These are phyloP conservation scores for Phthorimaea operculella DNA, from an alignment of 1,140 invertebrate genomes.

Conservation along the genomic window DNA sequence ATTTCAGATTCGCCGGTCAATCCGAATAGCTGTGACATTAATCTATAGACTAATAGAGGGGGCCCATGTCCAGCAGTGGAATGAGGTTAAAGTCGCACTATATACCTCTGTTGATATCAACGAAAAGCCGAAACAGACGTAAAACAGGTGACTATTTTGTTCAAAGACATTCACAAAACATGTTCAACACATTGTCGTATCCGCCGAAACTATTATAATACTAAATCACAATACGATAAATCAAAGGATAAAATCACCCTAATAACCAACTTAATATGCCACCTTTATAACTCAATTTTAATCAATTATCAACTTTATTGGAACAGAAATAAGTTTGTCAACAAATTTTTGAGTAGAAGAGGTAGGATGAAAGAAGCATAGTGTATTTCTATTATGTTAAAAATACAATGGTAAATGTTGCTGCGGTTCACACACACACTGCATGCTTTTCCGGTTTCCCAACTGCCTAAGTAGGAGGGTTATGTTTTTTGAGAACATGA, in stretches of 20 bases:
- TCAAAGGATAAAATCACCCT: background rate
- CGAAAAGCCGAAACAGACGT: background rate
- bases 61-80: too few species aligned
- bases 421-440: too few species aligned
- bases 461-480: too few species aligned
- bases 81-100: too few species aligned
- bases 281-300: background rate
- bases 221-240: background rate
- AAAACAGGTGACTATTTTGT: background rate
- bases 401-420: background rate
- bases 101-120: background rate
- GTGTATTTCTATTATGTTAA: background rate
- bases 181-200: background rate
- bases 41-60: too few species aligned
- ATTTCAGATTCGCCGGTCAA: too few species aligned
- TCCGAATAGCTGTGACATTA: too few species aligned
- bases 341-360: background rate
- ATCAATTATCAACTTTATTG: background rate
- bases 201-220: background rate
- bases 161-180: background rate
- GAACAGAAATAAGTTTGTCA: background rate
- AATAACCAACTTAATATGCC: background rate
- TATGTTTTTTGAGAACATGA: too few species aligned
- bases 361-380: background rate
- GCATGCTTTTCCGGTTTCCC: too few species aligned